Evolutionary conservation across 2,888 invertebrate species (phyloP).

Genomic region (Busseola fusca): DNA sequence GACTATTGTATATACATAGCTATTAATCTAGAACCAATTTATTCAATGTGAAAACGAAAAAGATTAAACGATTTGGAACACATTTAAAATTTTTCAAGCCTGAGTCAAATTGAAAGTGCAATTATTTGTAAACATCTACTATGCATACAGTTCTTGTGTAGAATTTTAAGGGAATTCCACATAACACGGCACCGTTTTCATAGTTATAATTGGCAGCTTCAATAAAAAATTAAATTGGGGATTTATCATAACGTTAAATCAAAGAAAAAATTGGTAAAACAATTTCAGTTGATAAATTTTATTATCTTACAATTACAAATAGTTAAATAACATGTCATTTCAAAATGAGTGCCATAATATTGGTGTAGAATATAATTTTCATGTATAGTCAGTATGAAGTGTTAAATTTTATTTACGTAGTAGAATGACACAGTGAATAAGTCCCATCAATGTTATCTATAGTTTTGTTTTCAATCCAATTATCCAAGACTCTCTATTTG

Average conservation of each 20-base stretch:
- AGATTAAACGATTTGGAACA: neutral
- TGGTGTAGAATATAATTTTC: conserved; percentile 59
- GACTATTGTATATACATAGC: too few relatives aligned
- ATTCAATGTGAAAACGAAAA: conserved; percentile 3
- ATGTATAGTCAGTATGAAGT: conserved; percentile 53
- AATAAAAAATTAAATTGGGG: conserved; percentile 31
- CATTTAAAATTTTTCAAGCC: conserved; percentile 6
- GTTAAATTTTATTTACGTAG: conserved; percentile 50
- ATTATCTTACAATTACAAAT: conserved; percentile 30
- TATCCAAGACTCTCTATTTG: conserved; percentile 11
- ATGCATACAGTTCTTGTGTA: conserved; percentile 54
- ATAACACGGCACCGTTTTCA: conserved; percentile 41
- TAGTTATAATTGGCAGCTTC: conserved; percentile 59
- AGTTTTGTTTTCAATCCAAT: conserved; percentile 23
- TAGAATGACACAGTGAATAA: conserved; percentile 46
- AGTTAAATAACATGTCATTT: conserved; percentile 45
- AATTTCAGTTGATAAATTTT: conserved; percentile 47
- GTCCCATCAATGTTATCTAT: conserved; percentile 33
- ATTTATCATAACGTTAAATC: conserved; percentile 26
- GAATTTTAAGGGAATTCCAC: conserved; percentile 81
- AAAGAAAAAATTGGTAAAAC: conserved; percentile 48
- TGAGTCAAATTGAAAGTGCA: conserved; percentile 77
- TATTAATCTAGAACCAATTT: conserved; percentile 17
- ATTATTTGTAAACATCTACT: conserved; percentile 69
- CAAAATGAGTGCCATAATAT: conserved; percentile 60